Conservation (phyloP, 2,797 vertebrate genomes). For the Halcyon smyrnensis region DNA sequence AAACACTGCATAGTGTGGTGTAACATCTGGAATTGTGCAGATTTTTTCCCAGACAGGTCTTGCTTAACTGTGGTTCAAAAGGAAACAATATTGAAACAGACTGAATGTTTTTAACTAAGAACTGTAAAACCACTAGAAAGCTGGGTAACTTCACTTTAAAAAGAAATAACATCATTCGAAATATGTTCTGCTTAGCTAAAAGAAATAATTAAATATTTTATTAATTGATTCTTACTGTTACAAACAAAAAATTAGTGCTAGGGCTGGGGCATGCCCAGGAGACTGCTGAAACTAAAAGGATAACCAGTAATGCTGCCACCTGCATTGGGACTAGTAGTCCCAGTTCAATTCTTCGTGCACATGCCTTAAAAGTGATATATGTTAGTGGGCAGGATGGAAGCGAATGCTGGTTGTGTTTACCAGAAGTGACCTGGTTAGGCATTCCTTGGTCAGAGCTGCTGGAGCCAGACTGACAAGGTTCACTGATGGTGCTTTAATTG, state of each 20-base stretch:
- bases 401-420: neutral
- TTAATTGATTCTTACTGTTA: neutral
- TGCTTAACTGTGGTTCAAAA: neutral
- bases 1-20: neutral
- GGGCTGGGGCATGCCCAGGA: neutral
- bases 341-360: neutral
- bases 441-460: neutral
- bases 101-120: neutral
- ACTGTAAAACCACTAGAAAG: constrained; percentile 6
- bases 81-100: neutral
- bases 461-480: neutral
- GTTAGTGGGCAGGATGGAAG: neutral
- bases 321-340: neutral
- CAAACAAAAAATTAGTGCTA: neutral
- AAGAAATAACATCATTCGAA: neutral
- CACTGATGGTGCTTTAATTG: neutral
- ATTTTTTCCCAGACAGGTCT: neutral
- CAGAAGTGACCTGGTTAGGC: neutral
- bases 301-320: neutral
- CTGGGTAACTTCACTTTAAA: neutral
- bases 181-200: neutral
- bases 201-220: neutral
- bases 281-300: neutral
- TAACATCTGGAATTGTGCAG: neutral
- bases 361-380: neutral